Evolutionary conservation across 2,888 invertebrate species (phyloP).

Genomic region (Apotomis capreana): DNA sequence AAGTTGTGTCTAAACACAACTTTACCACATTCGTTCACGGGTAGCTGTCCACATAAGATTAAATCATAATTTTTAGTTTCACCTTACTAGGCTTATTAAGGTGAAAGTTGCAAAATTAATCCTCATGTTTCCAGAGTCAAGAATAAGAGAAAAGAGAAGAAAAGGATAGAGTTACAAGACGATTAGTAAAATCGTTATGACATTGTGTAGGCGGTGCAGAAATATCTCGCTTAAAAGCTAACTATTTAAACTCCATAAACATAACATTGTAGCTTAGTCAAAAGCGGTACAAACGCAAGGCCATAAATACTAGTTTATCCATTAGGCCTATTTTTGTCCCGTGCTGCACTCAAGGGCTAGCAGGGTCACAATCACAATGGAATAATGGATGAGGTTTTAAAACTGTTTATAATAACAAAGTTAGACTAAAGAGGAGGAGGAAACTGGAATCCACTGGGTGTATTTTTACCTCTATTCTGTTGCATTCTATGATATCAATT

Average conservation of each 20-base stretch:
- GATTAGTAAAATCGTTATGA: too few species aligned
- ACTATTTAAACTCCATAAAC: neutral
- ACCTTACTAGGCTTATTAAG: too few species aligned
- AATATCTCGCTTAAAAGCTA: neutral
- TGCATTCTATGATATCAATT: neutral
- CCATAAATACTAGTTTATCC: constrained; percentile 27
- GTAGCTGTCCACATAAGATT: too few species aligned
- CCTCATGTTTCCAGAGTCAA: too few species aligned
- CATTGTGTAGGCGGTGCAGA: neutral
- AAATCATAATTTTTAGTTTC: too few species aligned
- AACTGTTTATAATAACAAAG: constrained; percentile 35
- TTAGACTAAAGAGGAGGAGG: constrained; percentile 17
- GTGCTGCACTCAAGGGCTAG: constrained; percentile 7
- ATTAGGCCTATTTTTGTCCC: constrained; percentile 27
- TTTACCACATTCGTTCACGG: too few species aligned
- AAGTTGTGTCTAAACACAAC: too few species aligned
- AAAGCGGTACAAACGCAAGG: neutral
- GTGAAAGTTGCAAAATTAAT: too few species aligned
- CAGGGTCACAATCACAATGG: constrained; percentile 14
- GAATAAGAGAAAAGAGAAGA: too few species aligned
- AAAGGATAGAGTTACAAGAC: too few species aligned
- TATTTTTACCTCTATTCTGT: neutral
- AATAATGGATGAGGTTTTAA: constrained; percentile 34
- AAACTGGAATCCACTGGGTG: neutral
- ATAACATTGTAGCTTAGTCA: constrained; percentile 13